Evolutionary conservation across 2,113 vertebrate genomes (phyloP).

Genomic region (Crotophaga sulcirostris): DNA sequence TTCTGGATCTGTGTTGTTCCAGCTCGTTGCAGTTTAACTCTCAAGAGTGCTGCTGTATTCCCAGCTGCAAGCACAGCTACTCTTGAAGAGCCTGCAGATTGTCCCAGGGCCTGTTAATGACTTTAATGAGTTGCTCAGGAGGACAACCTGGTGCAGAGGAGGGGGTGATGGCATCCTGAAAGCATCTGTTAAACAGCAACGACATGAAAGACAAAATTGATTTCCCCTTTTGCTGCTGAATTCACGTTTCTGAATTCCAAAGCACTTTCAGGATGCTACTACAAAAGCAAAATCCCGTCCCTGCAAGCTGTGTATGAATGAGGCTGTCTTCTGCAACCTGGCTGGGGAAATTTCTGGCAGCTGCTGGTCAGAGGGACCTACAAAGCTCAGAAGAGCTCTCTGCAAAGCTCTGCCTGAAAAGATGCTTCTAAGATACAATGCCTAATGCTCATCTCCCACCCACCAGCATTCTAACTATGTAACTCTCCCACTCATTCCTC

Average conservation of each 20-base stretch:
- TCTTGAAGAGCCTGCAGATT: neutral
- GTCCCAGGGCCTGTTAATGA: neutral
- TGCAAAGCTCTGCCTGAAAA: neutral
- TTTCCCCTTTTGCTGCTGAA: neutral
- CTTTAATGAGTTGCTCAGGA: conserved; percentile 25
- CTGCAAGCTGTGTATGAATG: neutral
- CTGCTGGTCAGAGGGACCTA: neutral
- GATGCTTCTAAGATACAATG: neutral
- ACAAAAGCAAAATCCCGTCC: neutral
- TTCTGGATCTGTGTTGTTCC: neutral
- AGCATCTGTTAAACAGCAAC: neutral
- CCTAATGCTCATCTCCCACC: neutral
- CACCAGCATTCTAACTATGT: neutral
- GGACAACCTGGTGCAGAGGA: neutral
- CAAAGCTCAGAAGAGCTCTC: neutral
- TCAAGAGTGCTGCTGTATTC: neutral
- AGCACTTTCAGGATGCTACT: neutral
- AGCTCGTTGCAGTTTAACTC: conserved; percentile 11
- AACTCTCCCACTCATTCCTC: neutral
- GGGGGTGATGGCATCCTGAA: neutral
- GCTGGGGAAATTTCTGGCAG: neutral
- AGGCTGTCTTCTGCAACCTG: neutral
- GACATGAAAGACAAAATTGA: neutral
- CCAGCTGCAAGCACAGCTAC: neutral
- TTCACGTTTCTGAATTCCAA: neutral